A percentile compares a stretch with the other conserved stretches of the same genome.
These are phyloP conservation scores for Saturnia pavonia DNA, from an alignment of 2,888 invertebrate genomes.

Conservation along the genomic window DNA sequence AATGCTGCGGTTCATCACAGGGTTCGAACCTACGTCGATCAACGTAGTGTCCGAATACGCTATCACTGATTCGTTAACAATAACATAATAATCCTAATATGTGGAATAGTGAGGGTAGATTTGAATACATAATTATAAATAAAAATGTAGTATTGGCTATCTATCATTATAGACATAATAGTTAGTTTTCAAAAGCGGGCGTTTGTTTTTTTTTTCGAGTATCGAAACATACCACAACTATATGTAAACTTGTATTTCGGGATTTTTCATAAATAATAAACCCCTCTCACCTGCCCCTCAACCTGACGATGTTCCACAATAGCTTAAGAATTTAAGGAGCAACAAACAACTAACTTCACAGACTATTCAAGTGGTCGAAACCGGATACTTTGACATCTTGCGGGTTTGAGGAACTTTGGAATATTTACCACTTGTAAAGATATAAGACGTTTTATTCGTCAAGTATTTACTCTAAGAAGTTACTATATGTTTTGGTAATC, in stretches of 20 bases:
- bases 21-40: too few relatives aligned
- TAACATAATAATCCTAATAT: too few relatives aligned
- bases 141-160: neutral
- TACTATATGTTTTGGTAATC: neutral
- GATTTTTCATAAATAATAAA: neutral
- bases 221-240: neutral
- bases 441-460: neutral
- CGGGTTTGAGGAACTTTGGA: neutral
- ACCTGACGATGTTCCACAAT: neutral
- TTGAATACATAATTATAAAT: neutral
- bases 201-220: neutral
- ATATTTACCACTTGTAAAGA: neutral
- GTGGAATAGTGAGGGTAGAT: too few relatives aligned
- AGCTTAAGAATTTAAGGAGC: neutral
- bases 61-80: too few relatives aligned
- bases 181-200: neutral
- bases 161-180: neutral
- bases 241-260: neutral
- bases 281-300: neutral
- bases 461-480: neutral
- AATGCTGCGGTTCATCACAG: too few relatives aligned
- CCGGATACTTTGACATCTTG: slow-evolving; percentile 3
- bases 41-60: too few relatives aligned
- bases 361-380: slow-evolving; percentile 1
- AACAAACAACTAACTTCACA: slow-evolving; percentile 4